phyloP scores from a whole-genome alignment of 1,140 invertebrate genomes.

The Panulirus ornatus region DNA sequence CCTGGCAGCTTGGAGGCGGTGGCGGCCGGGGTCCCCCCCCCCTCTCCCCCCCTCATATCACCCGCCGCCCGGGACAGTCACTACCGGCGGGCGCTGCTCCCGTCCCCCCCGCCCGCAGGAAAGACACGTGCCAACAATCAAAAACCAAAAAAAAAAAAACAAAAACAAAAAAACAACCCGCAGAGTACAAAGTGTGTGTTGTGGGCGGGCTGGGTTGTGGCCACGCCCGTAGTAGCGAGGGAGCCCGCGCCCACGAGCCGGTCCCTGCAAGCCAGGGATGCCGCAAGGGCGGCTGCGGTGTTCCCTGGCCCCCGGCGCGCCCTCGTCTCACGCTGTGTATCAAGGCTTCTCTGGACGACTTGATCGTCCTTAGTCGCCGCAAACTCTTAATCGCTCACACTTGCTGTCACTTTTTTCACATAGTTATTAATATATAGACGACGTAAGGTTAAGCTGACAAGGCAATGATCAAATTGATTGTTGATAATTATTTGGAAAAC shows the following conservation, averaged over 20 bases:
- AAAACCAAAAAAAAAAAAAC: no score
- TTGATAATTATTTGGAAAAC: constrained; percentile 71
- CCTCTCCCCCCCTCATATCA: constrained; percentile 72
- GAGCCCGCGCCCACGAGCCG: constrained; percentile 62
- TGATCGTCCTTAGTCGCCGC: constrained; percentile 65
- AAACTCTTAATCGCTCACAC: constrained; percentile 72
- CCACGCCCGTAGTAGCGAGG: constrained; percentile 71
- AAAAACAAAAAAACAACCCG: no score
- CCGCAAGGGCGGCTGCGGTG: constrained; percentile 56
- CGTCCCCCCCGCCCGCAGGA: constrained; percentile 71
- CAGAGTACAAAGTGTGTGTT: constrained; percentile 74
- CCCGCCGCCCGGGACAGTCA: constrained; percentile 68
- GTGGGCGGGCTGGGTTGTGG: constrained; percentile 71
- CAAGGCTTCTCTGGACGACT: constrained; percentile 57
- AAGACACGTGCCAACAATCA: constrained; percentile 74
- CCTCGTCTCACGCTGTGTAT: constrained; percentile 60
- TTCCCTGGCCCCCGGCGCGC: constrained; percentile 53
- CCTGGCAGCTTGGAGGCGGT: constrained; percentile 68
- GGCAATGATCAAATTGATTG: constrained; percentile 74
- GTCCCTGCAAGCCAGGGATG: constrained; percentile 57
- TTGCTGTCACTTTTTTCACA: constrained; percentile 73
- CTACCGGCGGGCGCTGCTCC: constrained; percentile 71
- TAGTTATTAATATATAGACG: constrained; percentile 73
- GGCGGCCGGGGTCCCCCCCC: constrained; percentile 69
- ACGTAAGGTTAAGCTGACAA: constrained; percentile 66